Evolutionary conservation across 2,113 vertebrate species (phyloP).

Genomic region (Trichechus manatus): DNA sequence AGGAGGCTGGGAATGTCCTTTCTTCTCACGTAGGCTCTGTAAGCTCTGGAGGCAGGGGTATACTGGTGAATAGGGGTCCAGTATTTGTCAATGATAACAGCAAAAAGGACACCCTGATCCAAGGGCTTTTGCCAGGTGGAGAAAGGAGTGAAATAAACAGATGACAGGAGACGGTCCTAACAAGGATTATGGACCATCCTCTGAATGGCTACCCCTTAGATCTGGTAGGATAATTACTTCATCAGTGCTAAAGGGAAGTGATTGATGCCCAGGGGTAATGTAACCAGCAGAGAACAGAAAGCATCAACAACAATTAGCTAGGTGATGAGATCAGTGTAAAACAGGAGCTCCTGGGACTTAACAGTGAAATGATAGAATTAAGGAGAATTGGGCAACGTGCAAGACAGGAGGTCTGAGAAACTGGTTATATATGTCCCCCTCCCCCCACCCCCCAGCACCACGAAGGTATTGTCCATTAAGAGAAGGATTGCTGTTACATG

Average conservation of each 20-base stretch:
- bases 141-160: constrained; percentile 2
- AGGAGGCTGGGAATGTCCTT: background rate
- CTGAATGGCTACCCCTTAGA: background rate
- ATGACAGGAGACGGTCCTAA: background rate
- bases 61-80: background rate
- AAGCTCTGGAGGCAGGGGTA: too few species aligned
- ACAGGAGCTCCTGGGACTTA: background rate
- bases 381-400: background rate
- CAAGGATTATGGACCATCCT: background rate
- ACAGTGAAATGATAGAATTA: constrained; percentile 32
- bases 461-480: background rate
- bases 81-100: background rate
- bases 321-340: constrained; percentile 6
- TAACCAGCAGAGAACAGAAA: background rate
- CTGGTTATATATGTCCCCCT: background rate
- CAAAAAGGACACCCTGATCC: background rate
- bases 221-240: constrained; percentile 25
- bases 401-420: constrained; percentile 6
- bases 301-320: background rate
- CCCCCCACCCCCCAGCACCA: background rate
- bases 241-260: background rate
- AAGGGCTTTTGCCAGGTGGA: background rate
- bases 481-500: background rate
- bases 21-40: background rate
- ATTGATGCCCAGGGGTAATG: background rate